phyloP scores from a whole-genome alignment of 2,888 invertebrate species.

The Scaptomyza polygonia region DNA sequence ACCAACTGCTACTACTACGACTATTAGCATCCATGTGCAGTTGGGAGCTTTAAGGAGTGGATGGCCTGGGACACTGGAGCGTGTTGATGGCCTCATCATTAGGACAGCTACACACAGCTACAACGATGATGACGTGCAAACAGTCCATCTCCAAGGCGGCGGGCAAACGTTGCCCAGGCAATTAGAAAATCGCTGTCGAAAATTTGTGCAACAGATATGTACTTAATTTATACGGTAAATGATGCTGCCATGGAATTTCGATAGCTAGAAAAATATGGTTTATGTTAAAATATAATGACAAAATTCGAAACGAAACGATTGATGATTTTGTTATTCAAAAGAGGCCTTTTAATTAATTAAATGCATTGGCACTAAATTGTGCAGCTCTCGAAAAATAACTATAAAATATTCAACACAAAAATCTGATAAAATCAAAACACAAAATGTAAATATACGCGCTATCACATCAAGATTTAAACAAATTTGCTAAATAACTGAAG shows the following conservation, averaged over 20 bases:
- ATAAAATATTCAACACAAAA: not conserved
- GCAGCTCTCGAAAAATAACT: not conserved
- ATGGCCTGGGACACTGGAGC: conserved; percentile 18
- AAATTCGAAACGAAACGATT: too few species aligned
- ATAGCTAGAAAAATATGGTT: too few species aligned
- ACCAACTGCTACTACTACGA: not conserved
- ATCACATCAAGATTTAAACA: not conserved
- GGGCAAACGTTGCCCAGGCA: conserved; percentile 1
- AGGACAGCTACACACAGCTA: conserved; percentile 16
- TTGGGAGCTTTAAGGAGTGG: conserved; percentile 7
- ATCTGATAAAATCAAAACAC: not conserved
- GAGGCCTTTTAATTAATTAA: too few species aligned
- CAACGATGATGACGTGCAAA: conserved; percentile 29
- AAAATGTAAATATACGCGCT: conserved; percentile 1
- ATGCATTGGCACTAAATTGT: too few species aligned
- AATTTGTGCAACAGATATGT: not conserved
- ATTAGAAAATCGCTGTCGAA: conserved; percentile 1
- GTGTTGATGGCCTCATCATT: conserved; percentile 43
- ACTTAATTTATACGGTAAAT: not conserved
- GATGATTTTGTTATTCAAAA: too few species aligned
- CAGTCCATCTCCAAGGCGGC: not conserved
- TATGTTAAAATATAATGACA: too few species aligned
- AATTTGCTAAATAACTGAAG: not conserved
- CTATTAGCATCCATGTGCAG: conserved; percentile 19
- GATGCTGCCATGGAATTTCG: not conserved